Evolutionary conservation across 2,888 invertebrate genomes (phyloP).

Genomic region (Leistus spinibarbis): DNA sequence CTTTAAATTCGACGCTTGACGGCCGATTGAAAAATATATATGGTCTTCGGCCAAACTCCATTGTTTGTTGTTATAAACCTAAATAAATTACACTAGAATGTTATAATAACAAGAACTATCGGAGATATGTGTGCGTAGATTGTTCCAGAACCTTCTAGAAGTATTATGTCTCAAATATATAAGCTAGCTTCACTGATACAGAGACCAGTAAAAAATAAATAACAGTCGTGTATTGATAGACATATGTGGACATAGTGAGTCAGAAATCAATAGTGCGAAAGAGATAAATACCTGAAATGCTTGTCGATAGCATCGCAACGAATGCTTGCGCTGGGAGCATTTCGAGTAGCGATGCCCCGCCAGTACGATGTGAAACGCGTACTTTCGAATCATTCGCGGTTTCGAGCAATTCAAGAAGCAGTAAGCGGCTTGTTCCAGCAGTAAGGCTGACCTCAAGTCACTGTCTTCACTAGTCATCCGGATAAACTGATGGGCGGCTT

Average conservation of each 20-base stretch:
- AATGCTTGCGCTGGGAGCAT: constrained; percentile 90
- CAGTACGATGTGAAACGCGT: constrained; percentile 94
- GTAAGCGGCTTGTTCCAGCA: constrained; percentile 94
- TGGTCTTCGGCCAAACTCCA: constrained; percentile 96
- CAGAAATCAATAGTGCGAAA: no score
- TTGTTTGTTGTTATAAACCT: constrained; percentile 76
- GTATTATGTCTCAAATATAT: no score
- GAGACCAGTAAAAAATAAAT: no score
- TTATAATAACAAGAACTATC: no score
- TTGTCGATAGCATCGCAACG: constrained; percentile 88
- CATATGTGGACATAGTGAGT: no score
- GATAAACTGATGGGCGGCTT: constrained; percentile 94
- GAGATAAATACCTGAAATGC: constrained; percentile 75
- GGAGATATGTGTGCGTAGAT: no score
- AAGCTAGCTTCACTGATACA: no score
- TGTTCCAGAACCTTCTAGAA: no score
- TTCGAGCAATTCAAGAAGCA: constrained; percentile 77
- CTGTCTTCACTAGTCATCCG: constrained; percentile 97
- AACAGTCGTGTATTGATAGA: no score
- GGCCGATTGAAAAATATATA: constrained; percentile 91
- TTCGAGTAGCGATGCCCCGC: constrained; percentile 96
- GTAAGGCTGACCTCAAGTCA: constrained; percentile 91
- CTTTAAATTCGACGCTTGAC: constrained; percentile 84
- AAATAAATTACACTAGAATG: constrained; percentile 36
- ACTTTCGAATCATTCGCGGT: constrained; percentile 84